Conservation (phyloP, 2,113 vertebrate genomes). For the Zootoca vivipara region DNA sequence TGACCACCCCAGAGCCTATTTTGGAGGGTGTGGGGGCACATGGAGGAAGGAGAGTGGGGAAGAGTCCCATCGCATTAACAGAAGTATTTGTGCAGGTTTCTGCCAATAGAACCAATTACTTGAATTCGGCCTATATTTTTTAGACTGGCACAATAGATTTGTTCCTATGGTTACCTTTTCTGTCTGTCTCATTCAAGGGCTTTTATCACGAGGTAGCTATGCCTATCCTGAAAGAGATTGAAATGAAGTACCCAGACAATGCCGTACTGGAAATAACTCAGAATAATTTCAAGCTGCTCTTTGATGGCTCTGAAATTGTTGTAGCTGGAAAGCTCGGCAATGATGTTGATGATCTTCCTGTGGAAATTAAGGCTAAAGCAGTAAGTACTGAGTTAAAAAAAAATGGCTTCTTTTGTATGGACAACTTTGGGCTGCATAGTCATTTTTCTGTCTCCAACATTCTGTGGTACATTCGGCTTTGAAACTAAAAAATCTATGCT, state of each 20-base stretch:
- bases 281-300: constrained; percentile 81
- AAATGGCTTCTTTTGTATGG: background rate
- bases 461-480: too few species aligned
- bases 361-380: constrained; percentile 80
- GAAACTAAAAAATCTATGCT: too few species aligned
- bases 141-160: background rate
- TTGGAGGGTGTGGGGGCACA: too few species aligned
- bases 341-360: constrained; percentile 72
- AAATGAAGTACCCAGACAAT: constrained; percentile 83
- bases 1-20: too few species aligned
- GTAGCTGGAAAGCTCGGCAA: constrained; percentile 84
- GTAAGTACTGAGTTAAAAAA: constrained; percentile 71
- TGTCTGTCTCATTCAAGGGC: constrained; percentile 70
- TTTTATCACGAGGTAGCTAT: constrained; percentile 90
- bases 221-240: constrained; percentile 81
- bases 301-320: constrained; percentile 88
- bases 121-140: too few species aligned
- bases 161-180: background rate
- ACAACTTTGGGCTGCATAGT: background rate
- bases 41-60: too few species aligned
- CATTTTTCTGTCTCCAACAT: too few species aligned
- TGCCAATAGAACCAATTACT: too few species aligned
- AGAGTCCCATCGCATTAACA: too few species aligned
- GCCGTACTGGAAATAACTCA: constrained; percentile 78
- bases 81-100: too few species aligned